Base-by-base conservation (phyloP, 2,113 vertebrate genomes). In the Pangasianodon hypophthalmus region DNA sequence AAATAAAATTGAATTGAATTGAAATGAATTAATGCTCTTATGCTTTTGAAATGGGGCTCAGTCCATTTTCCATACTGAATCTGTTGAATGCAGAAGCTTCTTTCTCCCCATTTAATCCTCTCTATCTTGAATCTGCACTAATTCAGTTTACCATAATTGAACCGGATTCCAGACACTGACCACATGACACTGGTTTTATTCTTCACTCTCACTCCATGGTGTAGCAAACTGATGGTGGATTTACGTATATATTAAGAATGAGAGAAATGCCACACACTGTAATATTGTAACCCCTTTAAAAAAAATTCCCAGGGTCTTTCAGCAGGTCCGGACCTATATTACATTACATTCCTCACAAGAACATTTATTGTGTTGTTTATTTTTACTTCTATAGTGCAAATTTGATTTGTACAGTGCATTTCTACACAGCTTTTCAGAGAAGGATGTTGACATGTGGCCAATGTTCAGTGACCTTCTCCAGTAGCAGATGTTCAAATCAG, bases 361-460 rank as follows among this genome's bases (percentile, higher is more conserved):
- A 29, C 75, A 14, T 13, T 84, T 46, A 26, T 44, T 62, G 8
- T 0, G 2, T 6, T 54, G 13, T 2, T 6, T 24, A 26, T 54
- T 32, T 24, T 14, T 7, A 6, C 6, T 81, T 84, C 9, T 41
- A 41, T 83, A 41, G 21, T 60, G 56, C 14, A 84, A 44, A 60
- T 60, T 32, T 60, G 56, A 84, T 60, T 84, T 84, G 41, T 29
- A 60, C 54, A 60, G 82, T 44, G 37, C 56, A 26, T 60, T 29
- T 44, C 82, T 29, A 44, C 29, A n/a, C 37, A 84, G 56, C 29
- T 84, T 84, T 84, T 62, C 56, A 62, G 54, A 56, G 67, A 75
- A 44, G 52, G 37, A 87, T 87, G 32, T 46, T n/a, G 64, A 71
- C 50, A 29, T 69, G 16, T 14, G 24, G 79, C 62, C 60, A 83